Percentiles rank a stretch among this genome's conserved stretches.
Evolutionary conservation across 2,888 invertebrate species (phyloP).

Genomic region (Sesamia inferens): DNA sequence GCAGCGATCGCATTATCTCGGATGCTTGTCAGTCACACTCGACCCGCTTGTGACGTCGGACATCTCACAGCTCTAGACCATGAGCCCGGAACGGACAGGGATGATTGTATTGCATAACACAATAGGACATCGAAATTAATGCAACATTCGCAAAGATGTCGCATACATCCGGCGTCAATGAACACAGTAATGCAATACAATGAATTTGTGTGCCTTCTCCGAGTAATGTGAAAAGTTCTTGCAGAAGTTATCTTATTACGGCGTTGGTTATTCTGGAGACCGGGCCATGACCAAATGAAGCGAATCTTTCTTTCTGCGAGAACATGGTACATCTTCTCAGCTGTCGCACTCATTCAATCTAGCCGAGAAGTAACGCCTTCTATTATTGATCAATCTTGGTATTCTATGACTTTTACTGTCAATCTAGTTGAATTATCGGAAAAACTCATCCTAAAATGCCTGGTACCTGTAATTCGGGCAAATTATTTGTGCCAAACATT

Average conservation of each 20-base stretch:
- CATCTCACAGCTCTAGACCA: slow-evolving; percentile 63
- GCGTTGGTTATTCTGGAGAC: slow-evolving; percentile 14
- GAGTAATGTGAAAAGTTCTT: slow-evolving; percentile 20
- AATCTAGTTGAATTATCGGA: not conserved
- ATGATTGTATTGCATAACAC: slow-evolving; percentile 65
- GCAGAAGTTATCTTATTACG: slow-evolving; percentile 25
- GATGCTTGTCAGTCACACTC: slow-evolving; percentile 78
- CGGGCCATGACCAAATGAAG: slow-evolving; percentile 27
- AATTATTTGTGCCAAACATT: slow-evolving; percentile 13
- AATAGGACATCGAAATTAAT: slow-evolving; percentile 62
- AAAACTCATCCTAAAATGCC: not conserved
- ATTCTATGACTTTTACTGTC: not conserved
- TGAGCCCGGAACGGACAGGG: slow-evolving; percentile 65
- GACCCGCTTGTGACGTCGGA: slow-evolving; percentile 73
- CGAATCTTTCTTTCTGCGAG: slow-evolving; percentile 9
- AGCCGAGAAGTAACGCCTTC: not conserved
- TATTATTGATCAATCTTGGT: slow-evolving; percentile 5
- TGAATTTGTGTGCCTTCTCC: slow-evolving; percentile 18
- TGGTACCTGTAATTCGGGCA: not conserved
- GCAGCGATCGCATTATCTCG: slow-evolving; percentile 74
- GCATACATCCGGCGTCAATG: slow-evolving; percentile 51
- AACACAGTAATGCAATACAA: slow-evolving; percentile 45
- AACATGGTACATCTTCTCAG: slow-evolving; percentile 14
- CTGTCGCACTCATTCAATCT: not conserved
- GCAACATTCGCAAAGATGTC: slow-evolving; percentile 60